Evolutionary conservation across 2,113 vertebrate species (phyloP).

Genomic region (Pomatorhinus ruficollis): DNA sequence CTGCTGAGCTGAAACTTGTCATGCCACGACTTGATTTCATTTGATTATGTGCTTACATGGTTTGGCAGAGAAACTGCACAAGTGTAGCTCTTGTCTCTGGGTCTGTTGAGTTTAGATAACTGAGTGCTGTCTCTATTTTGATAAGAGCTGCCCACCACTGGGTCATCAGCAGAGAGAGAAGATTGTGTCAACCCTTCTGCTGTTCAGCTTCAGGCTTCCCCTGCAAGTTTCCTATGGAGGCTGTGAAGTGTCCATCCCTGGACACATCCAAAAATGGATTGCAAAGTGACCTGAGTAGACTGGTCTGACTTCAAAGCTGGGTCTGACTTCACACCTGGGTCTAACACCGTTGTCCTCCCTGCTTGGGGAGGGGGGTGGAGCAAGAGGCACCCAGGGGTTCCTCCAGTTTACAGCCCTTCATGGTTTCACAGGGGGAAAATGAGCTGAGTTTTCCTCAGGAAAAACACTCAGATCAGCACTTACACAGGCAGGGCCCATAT

Average conservation of each 20-base stretch:
- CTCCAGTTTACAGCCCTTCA: background rate
- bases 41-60: background rate
- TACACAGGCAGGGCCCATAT: background rate
- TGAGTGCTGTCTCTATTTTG: background rate
- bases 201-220: background rate
- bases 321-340: background rate
- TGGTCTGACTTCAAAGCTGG: background rate
- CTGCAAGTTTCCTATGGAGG: background rate
- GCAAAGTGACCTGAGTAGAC: background rate
- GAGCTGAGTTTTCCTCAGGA: background rate
- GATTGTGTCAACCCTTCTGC: background rate
- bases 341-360: fast-evolving
- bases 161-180: background rate
- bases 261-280: background rate
- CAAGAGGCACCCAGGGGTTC: background rate
- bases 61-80: background rate
- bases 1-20: background rate
- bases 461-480: background rate
- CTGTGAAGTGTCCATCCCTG: background rate
- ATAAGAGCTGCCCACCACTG: background rate
- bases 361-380: fast-evolving
- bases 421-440: background rate
- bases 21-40: background rate
- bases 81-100: background rate
- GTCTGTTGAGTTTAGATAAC: background rate